Base-by-base conservation (phyloP, 2,797 vertebrate genomes). In the Acanthopagrus latus region DNA sequence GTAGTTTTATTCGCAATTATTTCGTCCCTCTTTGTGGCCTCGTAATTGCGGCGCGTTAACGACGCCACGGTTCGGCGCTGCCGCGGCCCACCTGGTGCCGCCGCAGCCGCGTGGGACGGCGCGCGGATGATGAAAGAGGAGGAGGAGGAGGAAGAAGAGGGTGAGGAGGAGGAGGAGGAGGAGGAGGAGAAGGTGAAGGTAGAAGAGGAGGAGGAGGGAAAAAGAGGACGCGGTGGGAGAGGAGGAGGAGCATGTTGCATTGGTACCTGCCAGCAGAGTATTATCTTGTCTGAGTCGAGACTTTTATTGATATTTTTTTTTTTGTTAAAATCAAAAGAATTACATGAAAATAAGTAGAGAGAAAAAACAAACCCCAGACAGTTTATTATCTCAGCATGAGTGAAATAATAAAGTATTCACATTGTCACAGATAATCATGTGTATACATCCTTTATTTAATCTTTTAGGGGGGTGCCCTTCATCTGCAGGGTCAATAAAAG, bases 1-100 rank as follows among this genome's bases (percentile, higher is more conserved):
- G 94, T 97, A 95, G 85, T 97, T 98, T 98, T 97, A 97, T 98
- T 97, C 95, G 96, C 96, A 95, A 96, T 96, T 95, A 94, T 95
- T 95, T 91, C 94, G 91, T 90, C 92, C 93, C 95, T 93, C 93
- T 95, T 95, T 91, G 94, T 87, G 88, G 79, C 89, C 93, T 94
- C 93, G 91, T 95, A 95, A 95, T 86, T 83, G 92, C 90, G 44
- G 81, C 73, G 86, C 90, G 89, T 92, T 95, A 95, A 95, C 93
- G 94, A 95, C 92, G 93, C 88, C 89, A 94, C 90, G 95, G 94
- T 94, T 94, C 89, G 91, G 7, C 84, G 90, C 78, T 76, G 93
- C 84, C 87, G 82, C 90, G 85, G 91, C 91, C 92, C 95, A 95
- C 95, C 95, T 96, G 95, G 93, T 95, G 90, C 93, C 91, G 76